Conservation (phyloP, 2,797 vertebrate genomes). For the Lycodopsis pacificus region DNA sequence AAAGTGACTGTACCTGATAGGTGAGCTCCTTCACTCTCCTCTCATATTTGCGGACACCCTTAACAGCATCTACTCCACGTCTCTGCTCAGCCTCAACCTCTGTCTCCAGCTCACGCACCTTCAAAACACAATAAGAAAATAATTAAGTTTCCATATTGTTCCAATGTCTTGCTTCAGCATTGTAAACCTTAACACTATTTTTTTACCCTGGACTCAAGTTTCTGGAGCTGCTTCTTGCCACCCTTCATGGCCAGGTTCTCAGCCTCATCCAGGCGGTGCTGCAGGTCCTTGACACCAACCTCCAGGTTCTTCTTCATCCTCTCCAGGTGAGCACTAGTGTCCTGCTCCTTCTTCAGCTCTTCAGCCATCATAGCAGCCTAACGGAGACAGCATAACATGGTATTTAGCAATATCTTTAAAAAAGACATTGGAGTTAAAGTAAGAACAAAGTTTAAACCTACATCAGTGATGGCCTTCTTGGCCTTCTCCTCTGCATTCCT, state of each 20-base stretch:
- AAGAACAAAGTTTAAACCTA: slow-evolving; percentile 55
- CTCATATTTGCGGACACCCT: slow-evolving; percentile 87
- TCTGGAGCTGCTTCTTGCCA: slow-evolving; percentile 94
- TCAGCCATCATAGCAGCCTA: slow-evolving; percentile 93
- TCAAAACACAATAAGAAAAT: not conserved
- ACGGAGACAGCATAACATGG: not conserved
- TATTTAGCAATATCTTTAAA: not conserved
- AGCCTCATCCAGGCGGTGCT: slow-evolving; percentile 91
- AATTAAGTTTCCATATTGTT: not conserved
- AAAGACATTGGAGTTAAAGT: accelerated
- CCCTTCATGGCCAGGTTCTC: slow-evolving; percentile 94
- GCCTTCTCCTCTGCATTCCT: slow-evolving; percentile 93
- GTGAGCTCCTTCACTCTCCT: slow-evolving; percentile 87
- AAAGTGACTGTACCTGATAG: slow-evolving; percentile 81
- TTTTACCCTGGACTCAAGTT: slow-evolving; percentile 87
- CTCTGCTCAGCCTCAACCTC: slow-evolving; percentile 88
- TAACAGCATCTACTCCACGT: slow-evolving; percentile 83
- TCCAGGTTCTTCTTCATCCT: slow-evolving; percentile 92
- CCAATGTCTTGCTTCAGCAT: not conserved
- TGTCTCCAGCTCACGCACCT: slow-evolving; percentile 85
- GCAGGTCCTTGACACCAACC: slow-evolving; percentile 90
- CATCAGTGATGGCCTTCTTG: slow-evolving; percentile 93
- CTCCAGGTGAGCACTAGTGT: slow-evolving; percentile 92
- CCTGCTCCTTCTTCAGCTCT: slow-evolving; percentile 93
- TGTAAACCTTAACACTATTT: not conserved